Evolutionary conservation across 2,888 invertebrate species (phyloP), one percentile per base, ranked within the genome.

Genomic region (Mellilla xanthometata): DNA sequence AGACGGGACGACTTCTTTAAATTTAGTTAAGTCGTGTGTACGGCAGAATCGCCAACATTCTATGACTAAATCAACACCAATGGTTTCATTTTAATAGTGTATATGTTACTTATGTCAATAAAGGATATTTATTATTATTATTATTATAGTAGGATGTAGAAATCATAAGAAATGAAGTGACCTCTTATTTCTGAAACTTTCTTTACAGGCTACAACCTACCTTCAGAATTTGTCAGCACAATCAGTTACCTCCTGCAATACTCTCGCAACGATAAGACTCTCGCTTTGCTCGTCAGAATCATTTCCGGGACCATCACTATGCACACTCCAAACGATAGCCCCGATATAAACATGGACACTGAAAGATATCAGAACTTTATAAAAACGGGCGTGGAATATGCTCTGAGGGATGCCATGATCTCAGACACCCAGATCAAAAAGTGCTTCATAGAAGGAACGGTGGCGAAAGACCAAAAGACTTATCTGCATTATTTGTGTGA

Each of bases 261-360:
- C 60, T 91, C 93, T 0, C 83, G 90, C 34, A 89, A 85, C 11
- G 88, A 91, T 34, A 87, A 91, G 4, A 93, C 93, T 4, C 70
- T 94, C 19, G 92, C 92, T 0, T 81, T 93, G 0, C 63, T 94
- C 9, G 90, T 94, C 0, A 87, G 92, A 7, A 91, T 94, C 10
- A 83, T 94, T 36, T 90, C 91, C 0, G 92, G 92, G n/a, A 93
- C 93, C 2, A 76, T 85, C n/a, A 67, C 72, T 0, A 84, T 89
- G 83, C 86, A 90, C 51, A 72, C 76, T 0, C 86, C 90, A 0
- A 71, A 58, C 6, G 90, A 90, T 8, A 60, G 72, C 0, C 63
- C 71, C 0, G 88, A 90, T 33, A 54, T 84, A 1, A 70, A 58
- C 23, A 68, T 75, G 58, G 83, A 89, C 39, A 78, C 81, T 0